A percentile compares a stretch with the other conserved stretches of the same genome.
Conservation (phyloP, 2,888 invertebrate genomes). For the Melangyna quadrimaculata region DNA sequence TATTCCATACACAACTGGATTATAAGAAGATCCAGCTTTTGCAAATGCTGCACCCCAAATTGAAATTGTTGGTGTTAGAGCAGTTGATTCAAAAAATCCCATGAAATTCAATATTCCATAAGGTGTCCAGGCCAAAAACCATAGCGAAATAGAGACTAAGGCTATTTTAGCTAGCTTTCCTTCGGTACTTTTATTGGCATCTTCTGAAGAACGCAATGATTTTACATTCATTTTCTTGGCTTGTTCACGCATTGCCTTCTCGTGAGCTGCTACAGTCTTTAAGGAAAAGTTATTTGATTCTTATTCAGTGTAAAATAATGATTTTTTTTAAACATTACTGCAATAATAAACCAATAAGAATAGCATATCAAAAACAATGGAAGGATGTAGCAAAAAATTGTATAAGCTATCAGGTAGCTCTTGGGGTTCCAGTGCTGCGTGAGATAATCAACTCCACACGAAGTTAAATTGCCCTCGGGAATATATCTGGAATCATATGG, state of each 20-base stretch:
- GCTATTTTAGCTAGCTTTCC: constrained; percentile 83
- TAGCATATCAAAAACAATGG: constrained; percentile 83
- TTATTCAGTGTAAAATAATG: background rate
- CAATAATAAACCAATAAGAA: constrained; percentile 84
- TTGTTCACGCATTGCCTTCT: constrained; percentile 83
- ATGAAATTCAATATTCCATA: constrained; percentile 90
- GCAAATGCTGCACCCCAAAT: constrained; percentile 86
- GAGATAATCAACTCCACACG: constrained; percentile 83
- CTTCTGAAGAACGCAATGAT: constrained; percentile 82
- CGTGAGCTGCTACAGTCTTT: constrained; percentile 83
- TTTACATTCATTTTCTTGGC: constrained; percentile 84
- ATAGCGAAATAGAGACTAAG: constrained; percentile 83
- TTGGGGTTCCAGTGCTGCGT: constrained; percentile 81
- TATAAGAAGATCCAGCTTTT: constrained; percentile 83
- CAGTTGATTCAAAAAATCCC: constrained; percentile 87
- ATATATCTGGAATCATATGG: constrained; percentile 73
- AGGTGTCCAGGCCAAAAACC: constrained; percentile 88
- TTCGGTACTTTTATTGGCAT: constrained; percentile 81
- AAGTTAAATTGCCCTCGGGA: constrained; percentile 85
- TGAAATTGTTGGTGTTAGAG: constrained; percentile 88
- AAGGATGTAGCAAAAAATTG: constrained; percentile 80
- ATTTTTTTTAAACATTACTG: constrained; percentile 76
- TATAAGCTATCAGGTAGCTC: constrained; percentile 82
- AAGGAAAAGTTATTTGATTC: constrained; percentile 73
- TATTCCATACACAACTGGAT: constrained; percentile 83